Evolutionary conservation across 2,797 vertebrate genomes (phyloP).

Genomic region (Neosilurus hyrtlii): DNA sequence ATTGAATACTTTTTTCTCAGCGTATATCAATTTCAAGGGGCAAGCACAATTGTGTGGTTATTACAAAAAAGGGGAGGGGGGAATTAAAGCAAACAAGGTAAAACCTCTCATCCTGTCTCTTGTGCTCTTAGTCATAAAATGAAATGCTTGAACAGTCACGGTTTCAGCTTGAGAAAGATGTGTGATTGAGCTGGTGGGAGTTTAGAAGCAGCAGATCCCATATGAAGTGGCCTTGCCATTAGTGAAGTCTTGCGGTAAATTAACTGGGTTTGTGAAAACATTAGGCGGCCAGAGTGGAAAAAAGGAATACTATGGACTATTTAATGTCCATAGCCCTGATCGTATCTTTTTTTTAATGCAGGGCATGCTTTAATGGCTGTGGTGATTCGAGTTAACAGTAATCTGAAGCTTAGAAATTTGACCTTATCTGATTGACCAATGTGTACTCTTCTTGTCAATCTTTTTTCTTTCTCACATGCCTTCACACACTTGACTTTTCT

Average conservation of each 20-base stretch:
- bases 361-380: constrained; percentile 19
- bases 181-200: constrained; percentile 48
- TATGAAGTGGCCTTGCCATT: constrained; percentile 52
- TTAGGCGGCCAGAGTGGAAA: constrained; percentile 5
- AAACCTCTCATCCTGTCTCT: not conserved
- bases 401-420: constrained; percentile 24
- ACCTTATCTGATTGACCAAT: constrained; percentile 34
- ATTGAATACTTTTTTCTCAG: constrained; percentile 10
- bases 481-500: not conserved
- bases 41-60: not conserved
- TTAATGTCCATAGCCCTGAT: not conserved
- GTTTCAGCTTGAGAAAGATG: constrained; percentile 40
- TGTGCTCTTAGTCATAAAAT: not conserved
- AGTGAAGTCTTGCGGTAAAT: constrained; percentile 61
- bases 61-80: not conserved
- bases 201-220: constrained; percentile 35
- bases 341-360: constrained; percentile 34
- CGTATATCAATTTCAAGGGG: not conserved
- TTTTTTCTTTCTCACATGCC: constrained; percentile 8
- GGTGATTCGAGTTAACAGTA: constrained; percentile 27
- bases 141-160: constrained; percentile 17
- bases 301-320: constrained; percentile 33
- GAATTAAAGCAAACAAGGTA: constrained; percentile 1
- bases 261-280: constrained; percentile 39
- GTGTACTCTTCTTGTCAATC: constrained; percentile 11